Percentiles rank a stretch among this genome's conserved stretches.
phyloP scores from a whole-genome alignment of 1,140 invertebrate genomes.

The Drusus annulatus region DNA sequence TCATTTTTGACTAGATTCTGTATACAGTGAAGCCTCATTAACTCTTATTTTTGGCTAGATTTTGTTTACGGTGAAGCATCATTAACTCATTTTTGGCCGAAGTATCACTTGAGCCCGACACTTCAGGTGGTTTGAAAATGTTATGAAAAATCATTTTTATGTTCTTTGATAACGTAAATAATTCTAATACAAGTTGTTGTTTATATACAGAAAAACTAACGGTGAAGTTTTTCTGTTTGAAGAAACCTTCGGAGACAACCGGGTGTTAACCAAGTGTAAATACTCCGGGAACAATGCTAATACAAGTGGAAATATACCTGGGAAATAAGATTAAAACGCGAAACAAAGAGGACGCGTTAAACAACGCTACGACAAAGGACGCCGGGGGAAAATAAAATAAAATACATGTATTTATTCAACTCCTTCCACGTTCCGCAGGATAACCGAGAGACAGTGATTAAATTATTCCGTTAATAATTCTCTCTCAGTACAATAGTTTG shows the following conservation, averaged over 20 bases:
- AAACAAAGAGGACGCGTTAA: slow-evolving; percentile 53
- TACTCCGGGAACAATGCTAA: slow-evolving; percentile 26
- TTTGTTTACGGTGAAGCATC: too few species aligned
- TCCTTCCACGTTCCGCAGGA: background rate
- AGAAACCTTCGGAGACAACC: slow-evolving; percentile 16
- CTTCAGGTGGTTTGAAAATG: too few species aligned
- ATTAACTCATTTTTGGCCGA: too few species aligned
- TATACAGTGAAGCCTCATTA: too few species aligned
- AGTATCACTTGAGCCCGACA: too few species aligned
- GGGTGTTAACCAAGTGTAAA: slow-evolving; percentile 27
- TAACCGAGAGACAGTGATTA: slow-evolving; percentile 25
- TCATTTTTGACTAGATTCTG: too few species aligned
- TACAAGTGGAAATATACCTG: slow-evolving; percentile 32
- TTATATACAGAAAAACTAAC: background rate
- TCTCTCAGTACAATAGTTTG: slow-evolving; percentile 8
- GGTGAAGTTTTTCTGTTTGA: background rate
- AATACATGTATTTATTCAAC: slow-evolving; percentile 55
- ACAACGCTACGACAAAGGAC: slow-evolving; percentile 55
- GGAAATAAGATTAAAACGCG: slow-evolving; percentile 56
- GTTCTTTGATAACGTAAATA: too few species aligned
- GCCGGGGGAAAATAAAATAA: slow-evolving; percentile 51
- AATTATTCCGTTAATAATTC: slow-evolving; percentile 36
- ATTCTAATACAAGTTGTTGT: background rate
- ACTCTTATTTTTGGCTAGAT: too few species aligned
- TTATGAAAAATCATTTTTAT: too few species aligned